Evolutionary conservation across 2,797 vertebrate species (phyloP).

Genomic region (Halcyon smyrnensis): DNA sequence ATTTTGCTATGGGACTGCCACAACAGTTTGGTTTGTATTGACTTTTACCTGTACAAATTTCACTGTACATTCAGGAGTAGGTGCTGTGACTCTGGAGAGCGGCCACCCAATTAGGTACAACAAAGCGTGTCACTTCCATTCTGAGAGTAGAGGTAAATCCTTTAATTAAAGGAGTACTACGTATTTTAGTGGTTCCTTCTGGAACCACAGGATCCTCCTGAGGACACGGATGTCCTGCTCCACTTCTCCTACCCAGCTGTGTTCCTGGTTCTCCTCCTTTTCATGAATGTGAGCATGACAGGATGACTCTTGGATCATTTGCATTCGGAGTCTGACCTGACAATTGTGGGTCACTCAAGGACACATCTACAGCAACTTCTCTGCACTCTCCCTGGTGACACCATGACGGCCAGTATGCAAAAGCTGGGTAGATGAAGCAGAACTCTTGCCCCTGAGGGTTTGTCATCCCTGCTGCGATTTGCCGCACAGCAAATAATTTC

Average conservation of each 20-base stretch:
- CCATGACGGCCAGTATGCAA: background rate
- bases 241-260: slow-evolving; percentile 6
- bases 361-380: background rate
- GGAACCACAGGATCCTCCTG: slow-evolving; percentile 42
- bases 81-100: background rate
- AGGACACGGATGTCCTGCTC: slow-evolving; percentile 52
- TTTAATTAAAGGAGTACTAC: slow-evolving; percentile 58
- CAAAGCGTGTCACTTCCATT: slow-evolving; percentile 9
- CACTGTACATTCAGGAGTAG: background rate
- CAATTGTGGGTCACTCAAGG: background rate
- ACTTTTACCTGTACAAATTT: background rate
- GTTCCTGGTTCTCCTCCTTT: slow-evolving; percentile 10
- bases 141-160: slow-evolving; percentile 37
- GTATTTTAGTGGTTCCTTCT: slow-evolving; percentile 41
- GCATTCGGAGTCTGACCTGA: slow-evolving; percentile 8
- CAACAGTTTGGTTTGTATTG: background rate
- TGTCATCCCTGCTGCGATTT: accelerated
- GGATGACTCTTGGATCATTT: background rate
- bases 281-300: slow-evolving; percentile 18
- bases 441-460: background rate
- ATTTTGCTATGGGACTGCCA: background rate
- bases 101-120: slow-evolving; percentile 7
- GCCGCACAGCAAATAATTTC: background rate
- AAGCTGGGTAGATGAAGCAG: background rate
- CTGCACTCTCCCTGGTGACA: background rate